Conservation (phyloP, 2,888 invertebrate genomes). For the Eupithecia insigniata region DNA sequence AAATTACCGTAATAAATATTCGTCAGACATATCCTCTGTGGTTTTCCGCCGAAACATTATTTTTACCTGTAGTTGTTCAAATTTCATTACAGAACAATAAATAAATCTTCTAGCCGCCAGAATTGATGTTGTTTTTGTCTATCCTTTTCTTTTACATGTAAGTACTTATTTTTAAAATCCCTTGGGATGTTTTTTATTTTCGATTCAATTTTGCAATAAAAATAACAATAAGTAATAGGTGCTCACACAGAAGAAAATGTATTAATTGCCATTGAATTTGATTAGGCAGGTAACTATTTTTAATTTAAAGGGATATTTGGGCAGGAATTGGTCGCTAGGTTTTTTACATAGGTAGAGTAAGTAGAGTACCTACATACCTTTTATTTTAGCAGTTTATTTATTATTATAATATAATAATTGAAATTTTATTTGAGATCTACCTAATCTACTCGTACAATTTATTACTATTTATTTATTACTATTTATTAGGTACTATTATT, state of each 20-base stretch:
- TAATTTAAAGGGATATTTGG: not conserved
- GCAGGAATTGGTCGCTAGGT: not conserved
- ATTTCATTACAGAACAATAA: not conserved
- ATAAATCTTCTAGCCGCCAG: not conserved
- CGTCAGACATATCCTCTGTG: constrained; percentile 9
- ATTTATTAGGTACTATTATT: no score
- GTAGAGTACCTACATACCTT: no score
- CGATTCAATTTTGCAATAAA: not conserved
- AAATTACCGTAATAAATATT: not conserved
- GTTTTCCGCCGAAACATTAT: constrained; percentile 6
- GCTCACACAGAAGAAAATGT: not conserved
- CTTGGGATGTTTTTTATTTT: not conserved
- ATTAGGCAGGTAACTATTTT: not conserved
- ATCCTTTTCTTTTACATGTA: not conserved
- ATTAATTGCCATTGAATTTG: not conserved
- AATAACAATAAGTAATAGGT: not conserved
- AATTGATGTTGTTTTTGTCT: not conserved
- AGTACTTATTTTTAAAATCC: not conserved
- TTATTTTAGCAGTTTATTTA: no score
- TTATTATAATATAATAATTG: no score
- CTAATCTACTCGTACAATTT: no score
- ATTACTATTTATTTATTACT: no score
- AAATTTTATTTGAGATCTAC: no score
- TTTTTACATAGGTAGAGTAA: not conserved
- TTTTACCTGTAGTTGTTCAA: not conserved